Evolutionary conservation across 2,113 vertebrate species (phyloP).

Genomic region (Pampusana beccarii): DNA sequence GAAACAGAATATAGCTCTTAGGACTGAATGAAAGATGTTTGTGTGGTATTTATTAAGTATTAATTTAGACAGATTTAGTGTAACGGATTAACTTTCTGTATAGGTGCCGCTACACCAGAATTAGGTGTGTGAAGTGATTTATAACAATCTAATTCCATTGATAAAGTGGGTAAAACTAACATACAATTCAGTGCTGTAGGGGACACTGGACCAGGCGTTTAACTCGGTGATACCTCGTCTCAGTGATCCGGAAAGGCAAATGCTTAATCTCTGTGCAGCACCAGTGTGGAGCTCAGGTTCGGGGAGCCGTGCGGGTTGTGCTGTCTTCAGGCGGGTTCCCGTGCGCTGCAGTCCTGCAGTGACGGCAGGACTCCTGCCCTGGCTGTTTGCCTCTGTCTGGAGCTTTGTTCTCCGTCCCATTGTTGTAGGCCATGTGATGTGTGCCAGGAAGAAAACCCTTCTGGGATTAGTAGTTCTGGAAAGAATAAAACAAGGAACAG

Average conservation of each 20-base stretch:
- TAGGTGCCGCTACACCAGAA: background rate
- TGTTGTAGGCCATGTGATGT: background rate
- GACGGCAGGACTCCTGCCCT: background rate
- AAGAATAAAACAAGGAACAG: background rate
- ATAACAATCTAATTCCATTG: background rate
- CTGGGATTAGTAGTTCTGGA: background rate
- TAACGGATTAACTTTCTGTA: background rate
- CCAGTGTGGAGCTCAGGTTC: background rate
- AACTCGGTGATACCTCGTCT: background rate
- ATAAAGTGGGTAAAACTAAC: background rate
- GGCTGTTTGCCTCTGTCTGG: background rate
- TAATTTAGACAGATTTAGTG: background rate
- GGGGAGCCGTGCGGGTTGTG: background rate
- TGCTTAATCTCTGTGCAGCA: background rate
- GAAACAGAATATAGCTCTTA: background rate
- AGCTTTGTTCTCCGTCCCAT: background rate
- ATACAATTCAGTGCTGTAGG: background rate
- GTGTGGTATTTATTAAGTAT: background rate
- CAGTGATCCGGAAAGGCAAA: background rate
- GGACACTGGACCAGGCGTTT: background rate
- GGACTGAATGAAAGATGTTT: background rate
- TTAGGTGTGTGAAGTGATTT: background rate
- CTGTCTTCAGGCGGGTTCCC: background rate
- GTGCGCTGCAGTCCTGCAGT: background rate
- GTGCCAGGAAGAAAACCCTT: background rate